Base-by-base conservation (phyloP, 2,888 invertebrate species). In the Watsonalla cultraria region DNA sequence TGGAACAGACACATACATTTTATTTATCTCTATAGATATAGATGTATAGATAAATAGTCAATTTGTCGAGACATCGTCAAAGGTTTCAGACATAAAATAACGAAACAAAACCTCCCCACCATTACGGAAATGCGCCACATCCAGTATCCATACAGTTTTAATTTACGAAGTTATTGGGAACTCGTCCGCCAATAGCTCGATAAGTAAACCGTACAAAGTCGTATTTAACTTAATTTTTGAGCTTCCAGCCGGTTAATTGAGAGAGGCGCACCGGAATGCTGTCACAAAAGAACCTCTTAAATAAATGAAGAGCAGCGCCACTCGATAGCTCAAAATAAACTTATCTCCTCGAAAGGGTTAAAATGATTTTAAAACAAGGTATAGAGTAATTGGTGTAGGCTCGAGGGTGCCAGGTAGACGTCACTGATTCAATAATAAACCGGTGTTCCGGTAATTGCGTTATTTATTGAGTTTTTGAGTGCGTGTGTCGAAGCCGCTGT, bases 161-260 rank as follows among this genome's bases (percentile, higher is more conserved):
- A 82, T 84, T 82, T 82, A 84, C 74, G 70, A 85, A 83, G 85
- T 83, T 84, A 87, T 74, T 70, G 72, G 69, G 68, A 63, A 68
- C 72, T 72, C 86, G 80, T 86, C 86, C 81, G 78, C 76, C 86
- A 84, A 86, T 88, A 86, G 82, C 82, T 78, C 86, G 84, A 86
- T 88, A 86, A 83, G 83, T 78, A 90, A 89, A 90, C 84, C 87
- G 64, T 66, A 68, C 78, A 80, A 83, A 84, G 84, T 86, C 82
- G 72, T 82, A 84, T 90, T 88, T 91, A 91, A 91, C 90, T 91
- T 90, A 91, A 91, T 91, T 91, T 91, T 91, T 91, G 90, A 80
- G 85, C 88, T 80, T 78, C 80, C 82, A 86, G 73, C 75, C 69
- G 71, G 82, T 83, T 91, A 91, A 91, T 89, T 89, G 88, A 76